phyloP scores from a whole-genome alignment of 2,888 invertebrate genomes.

The Tiliacea citrago region DNA sequence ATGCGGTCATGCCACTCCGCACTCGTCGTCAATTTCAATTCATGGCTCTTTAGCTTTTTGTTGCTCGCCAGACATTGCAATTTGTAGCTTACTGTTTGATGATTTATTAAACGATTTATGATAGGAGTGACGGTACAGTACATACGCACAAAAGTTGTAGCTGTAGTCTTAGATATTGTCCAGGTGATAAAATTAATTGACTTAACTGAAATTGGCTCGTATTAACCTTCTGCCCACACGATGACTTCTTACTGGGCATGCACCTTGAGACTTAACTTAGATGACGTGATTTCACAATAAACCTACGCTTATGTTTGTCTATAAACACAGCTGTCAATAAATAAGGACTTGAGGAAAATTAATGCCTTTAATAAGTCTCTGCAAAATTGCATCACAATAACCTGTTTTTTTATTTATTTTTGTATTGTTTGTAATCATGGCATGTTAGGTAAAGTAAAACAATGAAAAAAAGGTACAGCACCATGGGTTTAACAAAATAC shows the following conservation, averaged over 20 bases:
- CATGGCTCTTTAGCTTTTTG: conserved; percentile 33
- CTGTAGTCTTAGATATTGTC: conserved; percentile 8
- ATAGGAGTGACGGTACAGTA: background rate
- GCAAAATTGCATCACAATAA: background rate
- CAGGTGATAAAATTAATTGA: conserved; percentile 64
- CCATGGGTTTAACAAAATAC: conserved; percentile 65
- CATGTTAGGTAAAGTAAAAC: background rate
- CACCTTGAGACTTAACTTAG: conserved; percentile 56
- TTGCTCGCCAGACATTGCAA: conserved; percentile 24
- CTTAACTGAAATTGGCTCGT: conserved; percentile 62
- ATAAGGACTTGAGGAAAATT: conserved; percentile 39
- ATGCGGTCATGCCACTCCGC: conserved; percentile 24
- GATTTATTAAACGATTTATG: background rate
- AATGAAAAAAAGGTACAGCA: conserved; percentile 16
- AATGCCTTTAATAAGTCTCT: conserved; percentile 19
- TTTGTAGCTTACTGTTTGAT: conserved; percentile 17
- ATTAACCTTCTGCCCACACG: conserved; percentile 64
- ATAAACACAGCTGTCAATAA: conserved; percentile 35
- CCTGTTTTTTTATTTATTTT: background rate
- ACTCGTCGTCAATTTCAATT: conserved; percentile 26
- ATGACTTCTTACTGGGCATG: conserved; percentile 51
- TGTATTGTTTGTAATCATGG: background rate
- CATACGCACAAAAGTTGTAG: background rate
- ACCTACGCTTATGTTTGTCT: conserved; percentile 51
- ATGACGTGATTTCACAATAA: conserved; percentile 58